These are phyloP conservation scores for Melanotaenia boesemani DNA, from an alignment of 2,797 vertebrate genomes.

Conservation along the genomic window DNA sequence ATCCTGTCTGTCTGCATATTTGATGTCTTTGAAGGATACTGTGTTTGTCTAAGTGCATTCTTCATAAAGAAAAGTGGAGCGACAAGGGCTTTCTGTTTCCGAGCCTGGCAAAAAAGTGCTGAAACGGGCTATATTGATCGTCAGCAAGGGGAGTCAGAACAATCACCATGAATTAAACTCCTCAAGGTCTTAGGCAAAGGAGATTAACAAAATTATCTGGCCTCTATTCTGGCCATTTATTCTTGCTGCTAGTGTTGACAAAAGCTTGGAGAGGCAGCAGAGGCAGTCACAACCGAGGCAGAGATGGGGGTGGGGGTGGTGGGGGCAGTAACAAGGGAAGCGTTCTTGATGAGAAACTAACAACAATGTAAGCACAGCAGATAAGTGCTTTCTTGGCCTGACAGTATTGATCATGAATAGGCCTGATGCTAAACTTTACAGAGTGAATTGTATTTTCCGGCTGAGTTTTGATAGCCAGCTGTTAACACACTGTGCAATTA, in stretches of 20 bases:
- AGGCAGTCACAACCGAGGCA: slow-evolving; percentile 13
- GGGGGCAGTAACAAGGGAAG: slow-evolving; percentile 45
- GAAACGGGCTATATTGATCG: slow-evolving; percentile 79
- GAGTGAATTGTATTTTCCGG: slow-evolving; percentile 69
- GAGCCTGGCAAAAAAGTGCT: slow-evolving; percentile 60
- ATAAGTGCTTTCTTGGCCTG: slow-evolving; percentile 69
- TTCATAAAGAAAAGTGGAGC: slow-evolving; percentile 46
- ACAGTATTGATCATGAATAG: slow-evolving; percentile 73
- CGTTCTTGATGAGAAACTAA: slow-evolving; percentile 72
- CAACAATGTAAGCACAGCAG: slow-evolving; percentile 70
- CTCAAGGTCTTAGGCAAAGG: slow-evolving; percentile 80
- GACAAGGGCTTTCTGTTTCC: slow-evolving; percentile 57
- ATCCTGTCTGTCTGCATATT: slow-evolving; percentile 32
- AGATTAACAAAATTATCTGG: slow-evolving; percentile 80
- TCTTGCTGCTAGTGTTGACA: slow-evolving; percentile 61
- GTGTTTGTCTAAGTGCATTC: slow-evolving; percentile 45
- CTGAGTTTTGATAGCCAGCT: slow-evolving; percentile 74
- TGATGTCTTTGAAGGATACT: slow-evolving; percentile 67
- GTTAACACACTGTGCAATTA: slow-evolving; percentile 73
- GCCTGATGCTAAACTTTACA: slow-evolving; percentile 70
- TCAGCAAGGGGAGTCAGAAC: slow-evolving; percentile 69
- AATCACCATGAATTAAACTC: slow-evolving; percentile 82
- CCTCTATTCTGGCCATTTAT: slow-evolving; percentile 64
- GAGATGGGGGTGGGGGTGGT: slow-evolving; percentile 4
- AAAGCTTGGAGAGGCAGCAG: slow-evolving; percentile 50